These are phyloP conservation scores for Carabus problematicus DNA, from an alignment of 2,888 invertebrate genomes.

Conservation along the genomic window DNA sequence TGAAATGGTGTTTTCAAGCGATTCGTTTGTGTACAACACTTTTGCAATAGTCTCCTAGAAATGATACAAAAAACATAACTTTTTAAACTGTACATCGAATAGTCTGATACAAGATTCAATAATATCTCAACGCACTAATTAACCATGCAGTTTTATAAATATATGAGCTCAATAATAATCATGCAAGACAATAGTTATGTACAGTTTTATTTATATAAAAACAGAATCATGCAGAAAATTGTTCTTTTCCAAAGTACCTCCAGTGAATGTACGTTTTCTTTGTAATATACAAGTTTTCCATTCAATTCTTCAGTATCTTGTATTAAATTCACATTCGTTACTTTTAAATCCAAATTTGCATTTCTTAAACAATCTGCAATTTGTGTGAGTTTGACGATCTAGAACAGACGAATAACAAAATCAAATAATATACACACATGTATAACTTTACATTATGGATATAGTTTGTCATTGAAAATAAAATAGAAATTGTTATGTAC, in stretches of 20 bases:
- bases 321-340: constrained; percentile 54
- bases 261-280: constrained; percentile 43
- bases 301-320: constrained; percentile 56
- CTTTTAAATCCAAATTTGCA: constrained; percentile 54
- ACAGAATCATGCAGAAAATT: background rate
- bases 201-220: constrained; percentile 10
- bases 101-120: background rate
- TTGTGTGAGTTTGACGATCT: constrained; percentile 45
- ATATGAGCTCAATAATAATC: constrained; percentile 17
- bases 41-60: constrained; percentile 23
- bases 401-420: constrained; percentile 30
- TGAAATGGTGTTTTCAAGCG: constrained; percentile 52
- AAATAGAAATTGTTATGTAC: background rate
- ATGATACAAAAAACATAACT: background rate
- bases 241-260: constrained; percentile 28
- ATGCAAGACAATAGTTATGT: background rate
- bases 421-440: background rate
- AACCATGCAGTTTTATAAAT: background rate
- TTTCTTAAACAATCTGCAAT: constrained; percentile 51
- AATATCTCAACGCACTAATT: background rate
- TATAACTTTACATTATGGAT: too few species aligned
- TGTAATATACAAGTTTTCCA: constrained; percentile 54
- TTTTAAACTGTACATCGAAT: too few species aligned
- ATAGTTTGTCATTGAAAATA: background rate
- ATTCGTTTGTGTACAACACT: constrained; percentile 47